Percentiles rank a stretch among this genome's conserved stretches.
Conservation (phyloP, 2,113 vertebrate genomes). For the Ailuropoda melanoleuca region DNA sequence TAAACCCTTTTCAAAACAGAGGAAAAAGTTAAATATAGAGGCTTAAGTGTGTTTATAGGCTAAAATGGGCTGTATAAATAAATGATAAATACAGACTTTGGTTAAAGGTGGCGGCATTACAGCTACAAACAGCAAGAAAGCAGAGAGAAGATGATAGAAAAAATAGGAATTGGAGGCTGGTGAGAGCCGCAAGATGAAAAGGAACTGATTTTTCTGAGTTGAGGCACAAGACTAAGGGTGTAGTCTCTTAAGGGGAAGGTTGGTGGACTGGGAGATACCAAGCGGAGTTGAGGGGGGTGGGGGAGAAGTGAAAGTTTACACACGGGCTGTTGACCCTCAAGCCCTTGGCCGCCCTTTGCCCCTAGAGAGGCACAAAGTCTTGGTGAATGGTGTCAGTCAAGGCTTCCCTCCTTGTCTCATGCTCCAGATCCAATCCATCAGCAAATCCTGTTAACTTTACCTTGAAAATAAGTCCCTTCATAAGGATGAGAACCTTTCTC, state of each 20-base stretch:
- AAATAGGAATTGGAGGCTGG: background rate
- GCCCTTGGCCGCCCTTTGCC: background rate
- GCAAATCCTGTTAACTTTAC: background rate
- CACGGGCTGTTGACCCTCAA: no score
- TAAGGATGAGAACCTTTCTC: background rate
- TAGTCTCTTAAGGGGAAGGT: background rate
- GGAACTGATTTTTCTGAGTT: background rate
- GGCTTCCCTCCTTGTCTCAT: background rate
- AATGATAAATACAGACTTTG: background rate
- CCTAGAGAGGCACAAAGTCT: background rate
- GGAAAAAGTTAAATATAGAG: constrained; percentile 27
- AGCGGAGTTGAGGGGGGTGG: background rate
- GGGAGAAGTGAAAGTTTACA: background rate
- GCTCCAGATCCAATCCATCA: background rate
- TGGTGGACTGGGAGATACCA: background rate
- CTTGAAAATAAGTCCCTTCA: background rate
- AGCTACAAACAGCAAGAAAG: background rate
- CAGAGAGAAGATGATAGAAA: background rate
- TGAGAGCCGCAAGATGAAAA: background rate
- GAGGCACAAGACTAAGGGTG: background rate
- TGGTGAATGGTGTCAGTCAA: background rate
- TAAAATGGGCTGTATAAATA: background rate
- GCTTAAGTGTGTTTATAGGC: background rate
- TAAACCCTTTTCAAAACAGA: constrained; percentile 84
- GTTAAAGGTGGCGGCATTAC: background rate